Evolutionary conservation across 2,888 invertebrate genomes (phyloP).

Genomic region (Torymus auratus): DNA sequence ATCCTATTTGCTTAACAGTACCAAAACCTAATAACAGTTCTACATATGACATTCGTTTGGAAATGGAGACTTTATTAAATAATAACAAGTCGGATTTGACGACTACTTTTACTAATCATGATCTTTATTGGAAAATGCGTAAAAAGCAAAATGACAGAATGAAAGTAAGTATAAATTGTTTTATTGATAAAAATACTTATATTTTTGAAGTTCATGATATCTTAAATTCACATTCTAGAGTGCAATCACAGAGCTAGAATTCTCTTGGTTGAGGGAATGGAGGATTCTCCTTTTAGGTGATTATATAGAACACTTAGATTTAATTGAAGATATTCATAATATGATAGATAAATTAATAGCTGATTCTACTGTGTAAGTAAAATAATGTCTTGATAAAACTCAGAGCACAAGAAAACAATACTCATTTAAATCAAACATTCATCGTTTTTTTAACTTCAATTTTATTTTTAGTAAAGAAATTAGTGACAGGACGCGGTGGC

Average conservation of each 20-base stretch:
- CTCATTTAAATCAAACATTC: no score
- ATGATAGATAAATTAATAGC: constrained; percentile 78
- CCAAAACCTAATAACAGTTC: constrained; percentile 65
- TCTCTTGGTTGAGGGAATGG: constrained; percentile 83
- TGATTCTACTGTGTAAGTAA: constrained; percentile 66
- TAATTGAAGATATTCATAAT: constrained; percentile 77
- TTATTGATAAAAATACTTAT: constrained; percentile 7
- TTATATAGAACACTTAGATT: constrained; percentile 75
- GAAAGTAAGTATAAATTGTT: constrained; percentile 65
- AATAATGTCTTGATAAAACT: constrained; percentile 26
- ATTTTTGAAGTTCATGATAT: neutral
- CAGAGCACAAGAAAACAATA: constrained; percentile 63
- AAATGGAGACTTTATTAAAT: constrained; percentile 68
- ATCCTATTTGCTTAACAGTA: constrained; percentile 71
- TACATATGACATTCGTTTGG: constrained; percentile 69
- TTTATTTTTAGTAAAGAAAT: constrained; percentile 61
- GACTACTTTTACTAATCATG: constrained; percentile 65
- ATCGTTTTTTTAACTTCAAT: constrained; percentile 20
- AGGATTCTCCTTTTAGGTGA: constrained; percentile 81
- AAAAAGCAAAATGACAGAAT: constrained; percentile 69
- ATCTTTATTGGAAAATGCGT: constrained; percentile 72
- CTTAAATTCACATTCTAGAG: constrained; percentile 73
- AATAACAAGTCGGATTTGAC: constrained; percentile 68
- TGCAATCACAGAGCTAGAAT: constrained; percentile 80
- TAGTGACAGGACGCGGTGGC: constrained; percentile 70